Base-by-base conservation (phyloP, 2,797 vertebrate species). In the Sciaenops ocellatus region DNA sequence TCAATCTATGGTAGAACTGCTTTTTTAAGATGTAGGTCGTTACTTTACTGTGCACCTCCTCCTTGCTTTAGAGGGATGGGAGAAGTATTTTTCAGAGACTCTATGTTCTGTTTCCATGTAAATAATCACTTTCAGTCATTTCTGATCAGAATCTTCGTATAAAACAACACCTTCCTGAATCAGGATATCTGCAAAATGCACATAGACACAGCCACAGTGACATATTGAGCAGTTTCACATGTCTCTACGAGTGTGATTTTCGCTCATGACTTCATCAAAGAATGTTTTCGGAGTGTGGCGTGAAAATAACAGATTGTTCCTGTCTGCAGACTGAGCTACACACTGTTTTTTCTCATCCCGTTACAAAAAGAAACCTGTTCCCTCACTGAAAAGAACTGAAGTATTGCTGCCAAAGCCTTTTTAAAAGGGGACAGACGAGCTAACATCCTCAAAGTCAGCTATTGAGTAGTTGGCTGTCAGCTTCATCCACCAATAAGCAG, bases 191-290 rank as follows among this genome's bases (percentile, higher is more conserved):
- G 8, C 24, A 55, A 65, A 62, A 64, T 50, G 56, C 22, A 41
- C 13, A 54, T 3, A 47, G 26, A 30, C 60, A 57, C 38, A 61
- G 62, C 10, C 28, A 44, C 42, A 48, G 26, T 24, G 55, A 51
- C 77, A 82, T 82, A 86, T 79, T 66, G 84, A 56, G 26, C 67
- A 52, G 26, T 10, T 69, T 84, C 56, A n/a, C 51, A n/a, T 41
- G 12, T 48, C 67, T 75, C 20, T 5, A 6, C 9, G 22, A 72
- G 72, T 71, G 75, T 75, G 82, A 70, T 65, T 73, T 71, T 47
- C 17, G 24, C 62, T 50, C 24, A 69, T 51, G 34, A 60, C 57
- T 76, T 69, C 59, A n/a, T 75, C 67, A 52, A 60, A 78, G 34
- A 56, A 66, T 62, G 46, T 69, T 66, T 59, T 72, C 46, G 64